Percentiles rank a stretch among this genome's conserved stretches.
Conservation (phyloP, 2,888 invertebrate species). For the Orthonevra nobilis region DNA sequence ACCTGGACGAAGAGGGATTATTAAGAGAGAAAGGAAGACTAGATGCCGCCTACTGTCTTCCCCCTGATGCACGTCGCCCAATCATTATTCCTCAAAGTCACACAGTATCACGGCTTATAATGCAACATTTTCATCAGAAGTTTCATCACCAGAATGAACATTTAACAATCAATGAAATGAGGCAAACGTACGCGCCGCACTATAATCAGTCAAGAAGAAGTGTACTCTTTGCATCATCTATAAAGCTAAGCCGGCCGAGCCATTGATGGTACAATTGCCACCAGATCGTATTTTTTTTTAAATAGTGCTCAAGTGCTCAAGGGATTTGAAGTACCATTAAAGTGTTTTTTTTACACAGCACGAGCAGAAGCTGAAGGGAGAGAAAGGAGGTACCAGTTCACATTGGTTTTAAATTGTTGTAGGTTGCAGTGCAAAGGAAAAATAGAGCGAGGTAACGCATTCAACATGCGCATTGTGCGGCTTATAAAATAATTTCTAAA, state of each 20-base stretch:
- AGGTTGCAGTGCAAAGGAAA: too few relatives aligned
- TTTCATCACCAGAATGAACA: constrained; percentile 38
- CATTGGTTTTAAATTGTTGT: too few relatives aligned
- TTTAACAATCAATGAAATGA: constrained; percentile 23
- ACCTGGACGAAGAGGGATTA: constrained; percentile 18
- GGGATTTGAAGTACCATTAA: too few relatives aligned
- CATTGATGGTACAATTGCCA: constrained; percentile 57
- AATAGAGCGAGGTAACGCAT: too few relatives aligned
- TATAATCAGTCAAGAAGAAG: constrained; percentile 14
- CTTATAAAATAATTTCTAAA: too few relatives aligned
- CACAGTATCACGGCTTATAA: constrained; percentile 28
- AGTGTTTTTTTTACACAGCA: too few relatives aligned
- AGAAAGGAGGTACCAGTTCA: too few relatives aligned
- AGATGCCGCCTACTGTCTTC: constrained; percentile 38
- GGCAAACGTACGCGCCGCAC: constrained; percentile 20
- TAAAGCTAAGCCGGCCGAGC: constrained; percentile 36
- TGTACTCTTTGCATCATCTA: constrained; percentile 20
- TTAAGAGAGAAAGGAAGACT: constrained; percentile 32
- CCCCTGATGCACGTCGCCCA: constrained; percentile 30
- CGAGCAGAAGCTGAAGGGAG: too few relatives aligned
- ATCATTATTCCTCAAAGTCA: constrained; percentile 49
- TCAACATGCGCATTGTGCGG: too few relatives aligned
- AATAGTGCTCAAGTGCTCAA: too few relatives aligned
- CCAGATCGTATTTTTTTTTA: constrained; percentile 41
- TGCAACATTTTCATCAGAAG: constrained; percentile 31